Evolutionary conservation across 2,888 invertebrate genomes (phyloP).

Genomic region (Seira ritae): DNA sequence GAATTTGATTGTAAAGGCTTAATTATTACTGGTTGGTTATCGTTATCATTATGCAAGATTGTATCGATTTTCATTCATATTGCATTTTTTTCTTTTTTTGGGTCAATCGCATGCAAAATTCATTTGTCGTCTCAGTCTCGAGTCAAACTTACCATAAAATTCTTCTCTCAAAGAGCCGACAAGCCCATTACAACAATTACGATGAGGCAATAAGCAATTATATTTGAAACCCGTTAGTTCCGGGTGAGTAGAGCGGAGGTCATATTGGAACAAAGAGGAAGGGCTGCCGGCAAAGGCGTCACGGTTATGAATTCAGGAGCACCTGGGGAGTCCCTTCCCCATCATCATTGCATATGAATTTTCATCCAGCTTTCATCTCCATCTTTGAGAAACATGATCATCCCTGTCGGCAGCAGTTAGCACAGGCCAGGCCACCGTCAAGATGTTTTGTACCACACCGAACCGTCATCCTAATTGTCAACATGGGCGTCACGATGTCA

Average conservation of each 20-base stretch:
- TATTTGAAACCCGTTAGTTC: conserved; percentile 66
- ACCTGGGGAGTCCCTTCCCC: conserved; percentile 46
- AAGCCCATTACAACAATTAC: background rate
- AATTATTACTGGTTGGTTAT: too few species aligned
- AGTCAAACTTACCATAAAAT: conserved; percentile 55
- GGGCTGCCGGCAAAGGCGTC: conserved; percentile 33
- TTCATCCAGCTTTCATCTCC: background rate
- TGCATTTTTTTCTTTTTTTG: too few species aligned
- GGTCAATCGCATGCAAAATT: too few species aligned
- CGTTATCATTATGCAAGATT: too few species aligned
- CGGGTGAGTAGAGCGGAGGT: conserved; percentile 68
- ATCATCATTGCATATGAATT: background rate
- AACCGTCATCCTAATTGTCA: conserved; percentile 62
- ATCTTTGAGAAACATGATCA: conserved; percentile 62
- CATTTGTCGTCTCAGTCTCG: conserved; percentile 45
- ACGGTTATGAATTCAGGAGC: conserved; percentile 32
- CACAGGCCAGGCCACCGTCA: conserved; percentile 49
- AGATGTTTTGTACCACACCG: conserved; percentile 41
- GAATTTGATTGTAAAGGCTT: too few species aligned
- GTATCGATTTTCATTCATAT: too few species aligned
- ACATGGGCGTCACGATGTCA: conserved; percentile 66
- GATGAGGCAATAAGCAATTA: conserved; percentile 65
- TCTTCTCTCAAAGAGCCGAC: conserved; percentile 53
- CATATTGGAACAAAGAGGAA: conserved; percentile 60
- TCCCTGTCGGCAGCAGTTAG: conserved; percentile 47